Percentiles rank a stretch among this genome's conserved stretches.
phyloP scores from a whole-genome alignment of 2,113 vertebrate species.

The Xiphophorus maculatus region DNA sequence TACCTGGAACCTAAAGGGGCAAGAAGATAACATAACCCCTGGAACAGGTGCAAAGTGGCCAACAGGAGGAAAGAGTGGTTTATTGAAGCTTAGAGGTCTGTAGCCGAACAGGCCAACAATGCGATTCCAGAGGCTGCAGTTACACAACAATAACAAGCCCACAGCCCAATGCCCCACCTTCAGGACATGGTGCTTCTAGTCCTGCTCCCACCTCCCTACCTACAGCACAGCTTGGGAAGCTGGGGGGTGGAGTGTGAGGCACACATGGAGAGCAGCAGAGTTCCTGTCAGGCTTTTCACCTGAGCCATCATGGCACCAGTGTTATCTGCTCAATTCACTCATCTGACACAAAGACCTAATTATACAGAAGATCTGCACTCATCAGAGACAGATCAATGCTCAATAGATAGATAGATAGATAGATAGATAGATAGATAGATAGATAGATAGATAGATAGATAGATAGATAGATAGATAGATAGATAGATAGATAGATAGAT shows the following conservation, averaged over 20 bases:
- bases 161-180: conserved; percentile 48
- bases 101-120: conserved; percentile 67
- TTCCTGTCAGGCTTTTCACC: conserved; percentile 37
- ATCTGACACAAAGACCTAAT: conserved; percentile 6
- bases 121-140: conserved; percentile 65
- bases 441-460: conserved; percentile 1
- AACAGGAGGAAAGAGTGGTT: too few relatives aligned
- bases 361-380: neutral
- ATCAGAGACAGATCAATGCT: too few relatives aligned
- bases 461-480: conserved; percentile 7
- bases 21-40: too few relatives aligned
- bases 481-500: conserved; percentile 8
- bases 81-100: too few relatives aligned
- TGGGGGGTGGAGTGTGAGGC: too few relatives aligned
- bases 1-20: too few relatives aligned
- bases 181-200: conserved; percentile 24
- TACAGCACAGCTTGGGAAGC: neutral
- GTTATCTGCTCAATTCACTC: conserved; percentile 24
- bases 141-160: conserved; percentile 31
- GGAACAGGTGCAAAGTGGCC: too few relatives aligned
- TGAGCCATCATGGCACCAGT: conserved; percentile 33
- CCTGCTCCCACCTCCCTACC: conserved; percentile 21
- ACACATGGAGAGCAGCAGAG: too few relatives aligned
- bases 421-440: conserved; percentile 8
- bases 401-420: conserved; percentile 14